A percentile compares a stretch with the other conserved stretches of the same genome.
Conservation (phyloP, 1,140 invertebrate genomes). For the Papilio polyxenes region DNA sequence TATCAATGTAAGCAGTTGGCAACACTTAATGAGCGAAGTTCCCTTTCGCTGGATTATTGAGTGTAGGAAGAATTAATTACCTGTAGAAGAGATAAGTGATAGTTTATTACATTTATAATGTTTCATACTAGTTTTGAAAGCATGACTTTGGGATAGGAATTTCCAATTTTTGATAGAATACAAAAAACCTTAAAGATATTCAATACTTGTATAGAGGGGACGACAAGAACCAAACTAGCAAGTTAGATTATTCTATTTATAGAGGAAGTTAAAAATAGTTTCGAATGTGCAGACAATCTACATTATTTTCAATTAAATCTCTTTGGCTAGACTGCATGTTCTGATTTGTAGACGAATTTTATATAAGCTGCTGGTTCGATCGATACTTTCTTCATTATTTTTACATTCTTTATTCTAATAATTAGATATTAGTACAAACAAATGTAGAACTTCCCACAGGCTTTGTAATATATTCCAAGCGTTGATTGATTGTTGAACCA, state of each 20-base stretch:
- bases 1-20: conserved; percentile 18
- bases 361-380: no score
- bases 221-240: no score
- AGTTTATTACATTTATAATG: conserved; percentile 13
- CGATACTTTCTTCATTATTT: no score
- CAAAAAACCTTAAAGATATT: no score
- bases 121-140: background rate
- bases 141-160: background rate
- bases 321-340: no score
- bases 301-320: no score
- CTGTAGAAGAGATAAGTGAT: background rate
- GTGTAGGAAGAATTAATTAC: conserved; percentile 20
- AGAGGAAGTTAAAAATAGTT: no score
- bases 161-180: background rate
- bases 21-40: conserved; percentile 28
- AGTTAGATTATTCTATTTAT: no score
- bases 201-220: no score
- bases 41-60: background rate
- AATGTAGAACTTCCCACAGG: background rate
- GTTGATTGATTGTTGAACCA: background rate
- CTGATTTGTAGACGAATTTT: no score
- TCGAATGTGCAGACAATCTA: no score
- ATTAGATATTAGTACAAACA: background rate
- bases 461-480: background rate
- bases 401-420: background rate